phyloP scores from a whole-genome alignment of 2,888 invertebrate genomes.

The Cataglyphis altisquamis region DNA sequence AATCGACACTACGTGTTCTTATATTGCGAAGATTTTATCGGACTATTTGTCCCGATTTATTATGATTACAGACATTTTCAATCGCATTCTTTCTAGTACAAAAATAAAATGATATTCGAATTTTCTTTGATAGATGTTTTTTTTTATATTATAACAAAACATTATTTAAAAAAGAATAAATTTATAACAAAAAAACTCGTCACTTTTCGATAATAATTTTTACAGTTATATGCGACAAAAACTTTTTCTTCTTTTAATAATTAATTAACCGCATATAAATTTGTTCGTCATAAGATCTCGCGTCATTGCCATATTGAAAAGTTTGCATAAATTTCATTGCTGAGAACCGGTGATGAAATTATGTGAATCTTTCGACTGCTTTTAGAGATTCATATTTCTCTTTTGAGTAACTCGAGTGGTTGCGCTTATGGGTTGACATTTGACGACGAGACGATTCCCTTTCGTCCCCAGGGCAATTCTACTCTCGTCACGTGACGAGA shows the following conservation, averaged over 20 bases:
- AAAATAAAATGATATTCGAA: not conserved
- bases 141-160: not conserved
- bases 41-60: slow-evolving; percentile 7
- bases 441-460: slow-evolving; percentile 73
- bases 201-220: not conserved
- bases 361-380: slow-evolving; percentile 25
- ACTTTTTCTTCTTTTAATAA: not conserved
- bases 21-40: not conserved
- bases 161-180: not conserved
- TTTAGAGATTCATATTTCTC: slow-evolving; percentile 71
- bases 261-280: slow-evolving; percentile 9
- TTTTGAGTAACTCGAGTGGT: slow-evolving; percentile 76
- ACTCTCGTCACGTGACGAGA: slow-evolving; percentile 67
- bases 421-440: slow-evolving; percentile 73
- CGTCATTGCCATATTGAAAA: slow-evolving; percentile 7
- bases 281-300: not conserved
- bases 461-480: slow-evolving; percentile 69
- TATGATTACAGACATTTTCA: not conserved
- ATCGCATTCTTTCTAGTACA: not conserved
- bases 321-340: slow-evolving; percentile 5
- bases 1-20: not conserved
- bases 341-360: slow-evolving; percentile 36
- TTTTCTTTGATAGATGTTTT: not conserved
- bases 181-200: not conserved
- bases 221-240: not conserved